A percentile compares a stretch with the other conserved stretches of the same genome.
phyloP scores from a whole-genome alignment of 2,113 vertebrate genomes.

The Clarias macrocephalus region DNA sequence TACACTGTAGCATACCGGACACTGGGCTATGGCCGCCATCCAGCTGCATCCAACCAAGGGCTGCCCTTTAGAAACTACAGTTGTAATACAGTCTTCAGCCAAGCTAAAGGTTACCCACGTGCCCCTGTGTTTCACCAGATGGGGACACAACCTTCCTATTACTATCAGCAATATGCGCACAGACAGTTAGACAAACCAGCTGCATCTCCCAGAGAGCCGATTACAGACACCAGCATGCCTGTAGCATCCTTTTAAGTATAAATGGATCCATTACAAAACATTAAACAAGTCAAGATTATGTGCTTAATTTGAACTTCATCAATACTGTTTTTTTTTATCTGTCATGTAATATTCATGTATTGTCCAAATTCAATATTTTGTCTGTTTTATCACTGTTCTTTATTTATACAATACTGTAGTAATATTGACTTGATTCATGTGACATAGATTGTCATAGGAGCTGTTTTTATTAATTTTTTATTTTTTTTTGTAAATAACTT shows the following conservation, averaged over 20 bases:
- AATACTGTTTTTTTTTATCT: not conserved
- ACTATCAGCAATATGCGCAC: constrained; percentile 4
- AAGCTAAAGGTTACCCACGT: constrained; percentile 19
- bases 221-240: constrained; percentile 8
- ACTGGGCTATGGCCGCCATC: constrained; percentile 5
- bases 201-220: not conserved
- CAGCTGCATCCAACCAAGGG: not conserved
- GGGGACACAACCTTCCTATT: constrained; percentile 24
- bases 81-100: constrained; percentile 24
- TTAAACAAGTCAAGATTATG: not conserved
- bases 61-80: constrained; percentile 30
- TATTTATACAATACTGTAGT: not conserved
- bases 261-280: not conserved
- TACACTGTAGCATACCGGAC: constrained; percentile 47
- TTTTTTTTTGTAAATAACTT: constrained; percentile 20
- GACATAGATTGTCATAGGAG: not conserved
- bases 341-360: not conserved
- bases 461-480: not conserved
- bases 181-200: constrained; percentile 13
- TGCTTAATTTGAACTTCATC: not conserved
- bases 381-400: not conserved
- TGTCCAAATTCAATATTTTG: no score
- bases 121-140: constrained; percentile 36
- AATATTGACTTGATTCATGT: not conserved
- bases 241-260: constrained; percentile 26